Evolutionary conservation across 1,140 invertebrate genomes (phyloP).

Genomic region (Thaumatotibia leucotreta): DNA sequence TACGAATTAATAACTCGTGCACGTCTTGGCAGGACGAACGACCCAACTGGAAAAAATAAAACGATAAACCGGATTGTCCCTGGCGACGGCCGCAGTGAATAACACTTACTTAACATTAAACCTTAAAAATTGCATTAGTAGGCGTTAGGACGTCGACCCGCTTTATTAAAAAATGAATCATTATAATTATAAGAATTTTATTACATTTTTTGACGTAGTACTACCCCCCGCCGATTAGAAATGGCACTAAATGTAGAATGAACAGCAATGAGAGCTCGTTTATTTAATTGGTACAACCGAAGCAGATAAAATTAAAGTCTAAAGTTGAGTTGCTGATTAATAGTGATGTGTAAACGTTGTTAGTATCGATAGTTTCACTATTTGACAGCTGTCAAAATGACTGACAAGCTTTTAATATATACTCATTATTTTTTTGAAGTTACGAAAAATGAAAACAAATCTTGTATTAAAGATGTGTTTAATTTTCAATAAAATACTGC

Average conservation of each 20-base stretch:
- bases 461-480: no score
- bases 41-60: constrained; percentile 8
- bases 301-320: constrained; percentile 10
- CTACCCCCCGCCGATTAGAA: not conserved
- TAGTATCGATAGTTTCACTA: not conserved
- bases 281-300: constrained; percentile 11
- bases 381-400: not conserved
- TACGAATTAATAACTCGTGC: constrained; percentile 1
- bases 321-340: constrained; percentile 6
- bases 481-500: no score
- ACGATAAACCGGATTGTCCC: constrained; percentile 11
- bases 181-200: not conserved
- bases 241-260: constrained; percentile 7
- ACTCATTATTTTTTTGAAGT: no score
- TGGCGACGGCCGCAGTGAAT: not conserved
- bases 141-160: not conserved
- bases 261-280: not conserved
- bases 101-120: not conserved
- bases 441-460: no score
- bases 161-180: not conserved
- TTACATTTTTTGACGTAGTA: not conserved
- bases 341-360: not conserved
- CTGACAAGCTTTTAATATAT: no score
- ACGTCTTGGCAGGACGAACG: constrained; percentile 10
- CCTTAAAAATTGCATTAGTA: not conserved